Evolutionary conservation across 1,140 invertebrate genomes (phyloP).

Genomic region (Brevipalpus yothersi): DNA sequence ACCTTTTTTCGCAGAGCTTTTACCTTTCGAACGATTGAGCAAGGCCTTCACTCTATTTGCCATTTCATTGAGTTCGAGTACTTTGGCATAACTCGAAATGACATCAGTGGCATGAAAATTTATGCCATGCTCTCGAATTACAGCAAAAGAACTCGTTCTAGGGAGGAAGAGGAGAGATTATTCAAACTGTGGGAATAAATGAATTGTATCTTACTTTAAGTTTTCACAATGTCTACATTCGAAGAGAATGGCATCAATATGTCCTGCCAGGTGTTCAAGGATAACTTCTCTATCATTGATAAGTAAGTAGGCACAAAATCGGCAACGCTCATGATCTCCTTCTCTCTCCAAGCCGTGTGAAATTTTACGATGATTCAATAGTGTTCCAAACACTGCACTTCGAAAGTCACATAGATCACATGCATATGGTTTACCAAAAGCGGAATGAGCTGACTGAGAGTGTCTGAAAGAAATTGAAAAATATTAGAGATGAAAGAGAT

Average conservation of each 20-base stretch:
- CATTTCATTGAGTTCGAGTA: not conserved
- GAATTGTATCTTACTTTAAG: not conserved
- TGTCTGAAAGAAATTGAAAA: not conserved
- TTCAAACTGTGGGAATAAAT: not conserved
- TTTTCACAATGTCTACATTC: not conserved
- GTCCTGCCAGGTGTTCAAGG: not conserved
- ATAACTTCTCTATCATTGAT: not conserved
- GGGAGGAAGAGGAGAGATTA: not conserved
- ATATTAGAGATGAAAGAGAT: not conserved
- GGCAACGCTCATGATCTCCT: not conserved
- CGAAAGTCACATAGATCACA: not conserved
- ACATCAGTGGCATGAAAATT: not conserved
- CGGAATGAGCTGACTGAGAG: not conserved
- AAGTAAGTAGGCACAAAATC: not conserved
- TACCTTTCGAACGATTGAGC: not conserved
- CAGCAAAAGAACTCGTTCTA: not conserved
- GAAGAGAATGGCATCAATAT: not conserved
- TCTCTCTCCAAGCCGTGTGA: not conserved
- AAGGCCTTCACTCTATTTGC: not conserved
- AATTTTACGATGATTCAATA: not conserved
- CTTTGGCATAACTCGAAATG: not conserved
- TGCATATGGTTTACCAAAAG: not conserved
- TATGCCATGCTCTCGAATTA: not conserved
- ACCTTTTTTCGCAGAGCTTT: not conserved
- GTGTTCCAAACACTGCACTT: not conserved